Base-by-base conservation (phyloP, 2,888 invertebrate genomes). In the Drosophila borborema region DNA sequence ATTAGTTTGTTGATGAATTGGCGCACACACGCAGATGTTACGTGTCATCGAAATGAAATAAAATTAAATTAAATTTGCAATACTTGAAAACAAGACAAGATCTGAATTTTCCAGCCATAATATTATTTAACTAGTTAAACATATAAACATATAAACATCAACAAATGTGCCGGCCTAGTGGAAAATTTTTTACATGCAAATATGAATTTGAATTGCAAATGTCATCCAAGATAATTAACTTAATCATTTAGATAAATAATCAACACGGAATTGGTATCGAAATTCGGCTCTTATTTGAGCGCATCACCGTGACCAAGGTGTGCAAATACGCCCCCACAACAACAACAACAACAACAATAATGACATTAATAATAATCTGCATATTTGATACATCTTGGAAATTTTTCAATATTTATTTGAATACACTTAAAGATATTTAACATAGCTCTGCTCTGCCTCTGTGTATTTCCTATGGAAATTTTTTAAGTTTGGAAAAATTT, bases 241-340 rank as follows among this genome's bases (percentile, higher is more conserved):
- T 60, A 81, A 88, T 88, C 77, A 77, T 72, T 72, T 72, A 59
- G 64, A 71, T 72, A 83, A 85, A 88, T 79, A 85, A 82, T 77
- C 59, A 82, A 74, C 66, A 72, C 66, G 1, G 28, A 49, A 51
- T 64, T 18, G 46, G 16, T 48, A 74, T 55, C 12, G 56, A 58
- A 28, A 16, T 41, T 74, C 23, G 41, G 55, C 63, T 64, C 48
- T 59, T 80, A 65, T 69, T 73, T 70, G 66, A 66, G 23, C 66
- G 62, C 64, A 76, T 79, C 80, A 73, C 76, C 79, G 58, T 70
- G 80, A 66, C 54, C 59, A 78, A 71, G 36, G 61, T 71, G 61
- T 66, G 74, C 71, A 77, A 79, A 77, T 79, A 68, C 41, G 53
- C 59, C 49, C 71, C 1, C 20, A 54, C 31, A 23, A 38, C 3